Evolutionary conservation across 1,140 invertebrate genomes (phyloP).

Genomic region (Diachasma alloeum): DNA sequence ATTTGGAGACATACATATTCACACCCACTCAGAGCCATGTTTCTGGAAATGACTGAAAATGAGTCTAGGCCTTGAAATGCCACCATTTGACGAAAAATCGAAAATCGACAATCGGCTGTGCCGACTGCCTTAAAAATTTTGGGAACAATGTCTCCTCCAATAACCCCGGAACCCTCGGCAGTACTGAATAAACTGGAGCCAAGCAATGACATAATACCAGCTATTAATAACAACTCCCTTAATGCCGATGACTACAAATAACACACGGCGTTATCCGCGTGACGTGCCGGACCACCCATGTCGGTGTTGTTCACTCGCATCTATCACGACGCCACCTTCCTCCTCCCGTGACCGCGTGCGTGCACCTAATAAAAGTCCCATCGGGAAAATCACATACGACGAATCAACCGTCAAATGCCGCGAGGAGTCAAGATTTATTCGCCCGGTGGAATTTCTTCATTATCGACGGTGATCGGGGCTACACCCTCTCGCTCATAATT

Average conservation of each 20-base stretch:
- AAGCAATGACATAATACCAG: not conserved
- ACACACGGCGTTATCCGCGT: slow-evolving; percentile 44
- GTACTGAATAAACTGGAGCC: not conserved
- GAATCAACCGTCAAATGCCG: not conserved
- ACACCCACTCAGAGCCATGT: too few relatives aligned
- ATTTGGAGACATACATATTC: too few relatives aligned
- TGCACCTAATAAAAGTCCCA: slow-evolving; percentile 52
- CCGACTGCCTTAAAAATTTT: too few relatives aligned
- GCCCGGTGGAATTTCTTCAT: not conserved
- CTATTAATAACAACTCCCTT: not conserved
- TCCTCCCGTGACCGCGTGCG: slow-evolving; percentile 25
- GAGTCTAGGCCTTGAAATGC: too few relatives aligned
- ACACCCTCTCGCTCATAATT: slow-evolving; percentile 17
- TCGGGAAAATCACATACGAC: slow-evolving; percentile 13
- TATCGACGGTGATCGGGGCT: slow-evolving; percentile 16
- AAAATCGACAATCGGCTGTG: too few relatives aligned
- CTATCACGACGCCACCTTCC: slow-evolving; percentile 60
- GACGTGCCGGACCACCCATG: slow-evolving; percentile 63
- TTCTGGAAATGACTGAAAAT: too few relatives aligned
- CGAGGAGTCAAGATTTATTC: not conserved
- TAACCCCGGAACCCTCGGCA: too few relatives aligned
- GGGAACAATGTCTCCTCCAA: not conserved
- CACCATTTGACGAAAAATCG: too few relatives aligned
- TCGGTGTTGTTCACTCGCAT: slow-evolving; percentile 61
- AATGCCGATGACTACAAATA: not conserved